phyloP scores from a whole-genome alignment of 2,113 vertebrate genomes.

The Miniopterus natalensis region DNA sequence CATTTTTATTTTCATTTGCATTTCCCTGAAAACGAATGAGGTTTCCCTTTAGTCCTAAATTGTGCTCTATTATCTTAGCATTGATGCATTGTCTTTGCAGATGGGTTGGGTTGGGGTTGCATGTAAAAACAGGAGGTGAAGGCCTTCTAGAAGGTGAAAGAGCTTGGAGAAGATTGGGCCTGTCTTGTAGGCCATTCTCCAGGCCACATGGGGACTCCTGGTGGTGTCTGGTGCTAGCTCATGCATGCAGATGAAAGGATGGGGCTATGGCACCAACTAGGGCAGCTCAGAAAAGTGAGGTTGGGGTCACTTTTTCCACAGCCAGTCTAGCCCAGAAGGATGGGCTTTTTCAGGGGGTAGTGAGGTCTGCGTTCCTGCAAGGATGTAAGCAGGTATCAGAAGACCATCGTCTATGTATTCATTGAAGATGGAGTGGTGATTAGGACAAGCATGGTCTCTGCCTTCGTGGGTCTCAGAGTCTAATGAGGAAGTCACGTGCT shows the following conservation, averaged over 20 bases:
- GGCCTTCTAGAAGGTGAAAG: background rate
- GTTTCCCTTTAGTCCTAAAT: background rate
- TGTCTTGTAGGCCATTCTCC: background rate
- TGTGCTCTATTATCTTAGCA: background rate
- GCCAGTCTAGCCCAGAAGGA: background rate
- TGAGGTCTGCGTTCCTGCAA: background rate
- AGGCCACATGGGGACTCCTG: background rate
- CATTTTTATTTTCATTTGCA: constrained; percentile 54
- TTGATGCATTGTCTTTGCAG: background rate
- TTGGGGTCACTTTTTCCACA: background rate
- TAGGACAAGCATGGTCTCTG: background rate
- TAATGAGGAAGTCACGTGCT: background rate
- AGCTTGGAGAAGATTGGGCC: background rate
- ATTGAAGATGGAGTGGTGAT: background rate
- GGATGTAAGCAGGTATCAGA: background rate
- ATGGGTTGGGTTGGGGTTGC: background rate
- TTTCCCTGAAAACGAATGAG: constrained; percentile 37
- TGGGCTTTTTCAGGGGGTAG: background rate
- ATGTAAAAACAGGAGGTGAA: background rate
- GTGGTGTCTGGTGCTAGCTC: background rate
- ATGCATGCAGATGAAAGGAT: background rate
- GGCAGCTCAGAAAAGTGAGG: background rate
- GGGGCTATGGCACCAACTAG: background rate
- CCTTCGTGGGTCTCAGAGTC: background rate
- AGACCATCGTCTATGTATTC: background rate